phyloP scores from a whole-genome alignment of 2,797 vertebrate genomes.

The Chlorospingus semifuscus region DNA sequence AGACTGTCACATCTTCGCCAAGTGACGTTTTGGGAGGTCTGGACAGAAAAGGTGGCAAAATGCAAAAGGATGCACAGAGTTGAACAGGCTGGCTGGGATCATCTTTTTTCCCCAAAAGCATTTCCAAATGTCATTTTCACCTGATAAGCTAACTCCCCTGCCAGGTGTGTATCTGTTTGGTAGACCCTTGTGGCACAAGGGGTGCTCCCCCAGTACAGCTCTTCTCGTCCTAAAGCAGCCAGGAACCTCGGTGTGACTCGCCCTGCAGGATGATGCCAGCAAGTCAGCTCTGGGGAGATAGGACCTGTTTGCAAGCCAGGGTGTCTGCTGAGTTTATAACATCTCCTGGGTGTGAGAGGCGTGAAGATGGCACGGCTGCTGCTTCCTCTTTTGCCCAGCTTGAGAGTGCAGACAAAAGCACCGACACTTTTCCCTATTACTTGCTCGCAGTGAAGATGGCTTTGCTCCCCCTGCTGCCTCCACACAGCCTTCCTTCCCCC shows the following conservation, averaged over 20 bases:
- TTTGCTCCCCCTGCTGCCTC: background rate
- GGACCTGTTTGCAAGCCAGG: background rate
- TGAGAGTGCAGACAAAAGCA: background rate
- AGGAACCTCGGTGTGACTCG: background rate
- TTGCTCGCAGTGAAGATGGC: background rate
- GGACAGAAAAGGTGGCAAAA: background rate
- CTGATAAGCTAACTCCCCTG: background rate
- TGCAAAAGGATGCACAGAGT: background rate
- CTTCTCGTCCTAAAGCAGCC: background rate
- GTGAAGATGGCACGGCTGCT: background rate
- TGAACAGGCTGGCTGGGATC: background rate
- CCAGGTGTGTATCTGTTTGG: background rate
- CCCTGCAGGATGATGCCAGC: background rate
- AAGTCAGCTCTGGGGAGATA: background rate
- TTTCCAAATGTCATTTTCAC: background rate
- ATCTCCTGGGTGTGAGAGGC: background rate
- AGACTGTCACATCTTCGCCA: background rate
- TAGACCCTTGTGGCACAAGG: background rate
- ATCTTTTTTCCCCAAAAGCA: background rate
- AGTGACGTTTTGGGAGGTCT: background rate
- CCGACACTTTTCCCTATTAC: rapidly evolving
- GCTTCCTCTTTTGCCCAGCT: background rate
- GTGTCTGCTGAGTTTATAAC: background rate
- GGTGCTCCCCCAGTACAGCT: background rate
- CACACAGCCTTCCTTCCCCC: background rate